These are phyloP conservation scores for Podotricha telesiphe DNA, from an alignment of 2,888 invertebrate genomes.

Conservation along the genomic window DNA sequence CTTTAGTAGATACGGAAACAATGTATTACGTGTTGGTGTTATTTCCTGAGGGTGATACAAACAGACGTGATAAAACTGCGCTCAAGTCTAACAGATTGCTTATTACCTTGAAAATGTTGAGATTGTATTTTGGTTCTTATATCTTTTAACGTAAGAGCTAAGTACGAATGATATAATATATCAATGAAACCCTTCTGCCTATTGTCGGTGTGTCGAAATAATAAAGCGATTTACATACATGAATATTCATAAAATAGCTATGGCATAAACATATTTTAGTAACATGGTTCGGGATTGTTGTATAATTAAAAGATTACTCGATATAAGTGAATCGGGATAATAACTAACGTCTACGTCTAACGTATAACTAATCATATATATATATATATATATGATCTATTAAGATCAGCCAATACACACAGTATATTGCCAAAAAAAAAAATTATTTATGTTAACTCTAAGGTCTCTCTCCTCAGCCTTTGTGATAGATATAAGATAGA, in stretches of 20 bases:
- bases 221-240: slow-evolving; percentile 47
- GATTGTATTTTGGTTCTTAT: slow-evolving; percentile 30
- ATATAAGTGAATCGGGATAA: slow-evolving; percentile 2
- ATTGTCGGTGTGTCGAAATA: slow-evolving; percentile 42
- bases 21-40: slow-evolving; percentile 38
- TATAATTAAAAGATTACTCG: slow-evolving; percentile 39
- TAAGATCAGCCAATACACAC: no score
- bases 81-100: slow-evolving; percentile 30
- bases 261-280: slow-evolving; percentile 33
- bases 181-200: slow-evolving; percentile 24
- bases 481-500: no score
- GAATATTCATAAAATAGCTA: slow-evolving; percentile 44
- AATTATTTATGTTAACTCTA: no score
- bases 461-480: no score
- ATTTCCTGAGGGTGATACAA: slow-evolving; percentile 42
- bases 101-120: slow-evolving; percentile 5
- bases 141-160: slow-evolving; percentile 22
- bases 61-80: slow-evolving; percentile 42
- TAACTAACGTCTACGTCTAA: no score
- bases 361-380: no score
- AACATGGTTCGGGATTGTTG: slow-evolving; percentile 33
- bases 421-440: no score
- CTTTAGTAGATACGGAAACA: slow-evolving; percentile 40
- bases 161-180: slow-evolving; percentile 13
- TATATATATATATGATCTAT: no score